Evolutionary conservation across 2,113 vertebrate species (phyloP).

Genomic region (Cyrtonyx montezumae): DNA sequence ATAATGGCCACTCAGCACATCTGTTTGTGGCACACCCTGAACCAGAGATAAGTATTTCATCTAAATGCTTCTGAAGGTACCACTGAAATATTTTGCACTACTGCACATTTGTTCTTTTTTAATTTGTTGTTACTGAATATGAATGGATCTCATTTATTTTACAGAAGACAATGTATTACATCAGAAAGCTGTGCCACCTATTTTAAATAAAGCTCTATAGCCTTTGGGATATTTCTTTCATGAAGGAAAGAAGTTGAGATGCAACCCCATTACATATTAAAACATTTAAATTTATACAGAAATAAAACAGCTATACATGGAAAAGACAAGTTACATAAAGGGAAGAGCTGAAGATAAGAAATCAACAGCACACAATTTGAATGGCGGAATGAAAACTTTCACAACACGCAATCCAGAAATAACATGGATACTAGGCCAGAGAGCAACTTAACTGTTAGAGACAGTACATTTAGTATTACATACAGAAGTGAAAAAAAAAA

Average conservation of each 20-base stretch:
- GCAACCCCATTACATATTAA: background rate
- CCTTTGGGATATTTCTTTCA: background rate
- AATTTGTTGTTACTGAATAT: background rate
- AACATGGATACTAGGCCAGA: background rate
- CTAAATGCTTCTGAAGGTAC: background rate
- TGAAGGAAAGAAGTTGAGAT: background rate
- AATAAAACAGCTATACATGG: conserved; percentile 25
- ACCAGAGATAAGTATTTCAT: background rate
- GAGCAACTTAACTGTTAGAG: background rate
- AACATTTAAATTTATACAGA: background rate
- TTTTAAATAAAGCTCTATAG: background rate
- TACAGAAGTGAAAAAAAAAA: background rate
- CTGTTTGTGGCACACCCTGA: background rate
- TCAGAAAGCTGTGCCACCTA: background rate
- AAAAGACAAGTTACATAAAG: background rate
- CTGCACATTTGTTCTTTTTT: background rate
- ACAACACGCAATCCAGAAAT: too few species aligned
- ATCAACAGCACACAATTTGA: background rate
- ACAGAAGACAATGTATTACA: background rate
- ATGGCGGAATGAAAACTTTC: background rate
- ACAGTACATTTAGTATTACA: background rate
- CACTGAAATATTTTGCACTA: background rate
- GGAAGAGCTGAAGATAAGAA: background rate
- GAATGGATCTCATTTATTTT: background rate
- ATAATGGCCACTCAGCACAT: background rate